A percentile compares a stretch with the other conserved stretches of the same genome.
Conservation (phyloP, 2,888 invertebrate species). For the Elysia crispata region DNA sequence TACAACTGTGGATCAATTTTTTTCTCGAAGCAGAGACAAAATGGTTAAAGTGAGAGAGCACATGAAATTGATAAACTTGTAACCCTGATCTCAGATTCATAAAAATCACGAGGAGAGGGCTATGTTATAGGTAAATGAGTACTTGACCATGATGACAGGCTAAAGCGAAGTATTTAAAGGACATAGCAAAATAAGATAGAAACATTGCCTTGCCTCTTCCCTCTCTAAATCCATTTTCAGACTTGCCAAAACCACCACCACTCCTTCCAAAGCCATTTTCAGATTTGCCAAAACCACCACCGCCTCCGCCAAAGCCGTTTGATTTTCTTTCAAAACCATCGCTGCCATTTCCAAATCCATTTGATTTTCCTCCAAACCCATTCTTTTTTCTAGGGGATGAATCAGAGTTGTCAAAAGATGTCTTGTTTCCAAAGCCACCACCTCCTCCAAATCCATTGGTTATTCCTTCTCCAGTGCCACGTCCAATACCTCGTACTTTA, state of each 20-base stretch:
- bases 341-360: neutral
- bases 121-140: too few relatives aligned
- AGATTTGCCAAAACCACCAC: slow-evolving; percentile 9
- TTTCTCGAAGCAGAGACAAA: too few relatives aligned
- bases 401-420: neutral
- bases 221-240: slow-evolving; percentile 3
- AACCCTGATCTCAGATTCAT: too few relatives aligned
- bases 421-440: neutral
- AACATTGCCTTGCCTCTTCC: slow-evolving; percentile 45
- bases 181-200: too few relatives aligned
- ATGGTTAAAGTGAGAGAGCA: too few relatives aligned
- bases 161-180: too few relatives aligned
- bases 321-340: neutral
- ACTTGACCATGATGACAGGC: too few relatives aligned
- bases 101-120: too few relatives aligned
- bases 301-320: slow-evolving; percentile 14
- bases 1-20: too few relatives aligned
- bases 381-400: neutral
- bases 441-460: slow-evolving; percentile 20
- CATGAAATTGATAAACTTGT: too few relatives aligned
- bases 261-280: slow-evolving; percentile 23
- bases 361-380: slow-evolving; percentile 13
- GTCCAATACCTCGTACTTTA: slow-evolving; percentile 41
- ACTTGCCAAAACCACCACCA: slow-evolving; percentile 30
- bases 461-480: slow-evolving; percentile 27